Conservation (phyloP, 2,113 vertebrate genomes). For the Excalfactoria chinensis region DNA sequence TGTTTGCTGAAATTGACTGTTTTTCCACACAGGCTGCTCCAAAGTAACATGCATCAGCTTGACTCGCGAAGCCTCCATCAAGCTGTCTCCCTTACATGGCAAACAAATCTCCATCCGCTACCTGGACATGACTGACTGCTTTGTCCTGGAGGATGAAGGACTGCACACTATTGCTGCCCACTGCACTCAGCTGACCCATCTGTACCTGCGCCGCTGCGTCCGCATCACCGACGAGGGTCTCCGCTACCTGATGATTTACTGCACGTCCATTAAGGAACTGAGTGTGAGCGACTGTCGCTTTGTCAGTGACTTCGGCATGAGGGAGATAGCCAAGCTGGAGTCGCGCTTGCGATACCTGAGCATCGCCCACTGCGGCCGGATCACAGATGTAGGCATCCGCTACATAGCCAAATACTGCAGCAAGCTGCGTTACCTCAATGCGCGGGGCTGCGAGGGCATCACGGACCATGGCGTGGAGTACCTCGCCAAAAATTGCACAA, state of each 20-base stretch:
- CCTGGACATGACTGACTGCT: constrained; percentile 98
- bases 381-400: constrained; percentile 95
- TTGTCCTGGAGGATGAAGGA: constrained; percentile 94
- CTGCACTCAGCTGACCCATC: constrained; percentile 95
- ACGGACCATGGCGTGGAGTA: constrained; percentile 96
- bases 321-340: constrained; percentile 95
- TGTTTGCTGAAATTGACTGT: background rate
- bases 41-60: constrained; percentile 98
- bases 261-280: constrained; percentile 89
- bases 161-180: constrained; percentile 95
- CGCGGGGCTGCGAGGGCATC: constrained; percentile 95
- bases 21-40: constrained; percentile 88
- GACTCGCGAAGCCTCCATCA: constrained; percentile 91
- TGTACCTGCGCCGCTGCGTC: constrained; percentile 95
- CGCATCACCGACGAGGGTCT: constrained; percentile 94
- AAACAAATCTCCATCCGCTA: constrained; percentile 96
- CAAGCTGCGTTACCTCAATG: constrained; percentile 97
- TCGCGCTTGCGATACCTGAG: constrained; percentile 94
- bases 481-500: constrained; percentile 94
- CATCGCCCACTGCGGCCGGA: constrained; percentile 94
- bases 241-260: constrained; percentile 94
- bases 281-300: constrained; percentile 97
- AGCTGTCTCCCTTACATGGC: constrained; percentile 88
- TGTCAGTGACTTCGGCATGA: constrained; percentile 93
- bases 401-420: constrained; percentile 97